These are phyloP conservation scores for Sphaerodactylus townsendi DNA, from an alignment of 2,113 vertebrate genomes.

Conservation along the genomic window DNA sequence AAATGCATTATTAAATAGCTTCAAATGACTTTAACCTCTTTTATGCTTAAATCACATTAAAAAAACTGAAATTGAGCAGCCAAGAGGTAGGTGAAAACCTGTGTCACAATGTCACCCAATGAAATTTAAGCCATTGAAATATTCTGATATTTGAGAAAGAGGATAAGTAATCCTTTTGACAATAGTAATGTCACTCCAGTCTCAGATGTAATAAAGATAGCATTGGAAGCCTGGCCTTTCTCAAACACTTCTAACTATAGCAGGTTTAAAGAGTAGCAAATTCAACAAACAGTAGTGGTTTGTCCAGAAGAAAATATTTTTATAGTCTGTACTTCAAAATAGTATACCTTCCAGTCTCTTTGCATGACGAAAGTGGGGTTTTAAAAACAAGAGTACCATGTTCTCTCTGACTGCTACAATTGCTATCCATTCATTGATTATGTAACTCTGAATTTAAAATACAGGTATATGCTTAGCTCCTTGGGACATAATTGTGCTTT, in stretches of 20 bases:
- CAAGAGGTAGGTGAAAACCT: background rate
- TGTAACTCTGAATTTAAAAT: background rate
- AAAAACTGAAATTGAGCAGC: background rate
- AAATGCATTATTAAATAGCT: slow-evolving; percentile 10
- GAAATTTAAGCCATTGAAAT: background rate
- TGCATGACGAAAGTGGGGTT: background rate
- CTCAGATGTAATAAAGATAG: background rate
- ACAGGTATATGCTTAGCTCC: background rate
- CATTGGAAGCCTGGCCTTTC: background rate
- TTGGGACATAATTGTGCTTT: background rate
- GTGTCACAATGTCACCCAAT: background rate
- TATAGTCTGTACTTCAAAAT: background rate
- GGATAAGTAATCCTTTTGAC: background rate
- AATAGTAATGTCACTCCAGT: background rate
- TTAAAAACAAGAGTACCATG: background rate
- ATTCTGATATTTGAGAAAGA: slow-evolving; percentile 12
- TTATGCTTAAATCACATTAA: background rate
- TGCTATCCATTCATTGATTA: background rate
- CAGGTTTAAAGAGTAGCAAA: slow-evolving; percentile 8
- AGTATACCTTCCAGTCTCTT: background rate
- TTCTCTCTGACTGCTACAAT: background rate
- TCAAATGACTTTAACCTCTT: background rate
- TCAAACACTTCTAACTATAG: background rate
- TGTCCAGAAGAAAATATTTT: background rate
- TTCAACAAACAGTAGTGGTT: background rate